Percentiles rank a stretch among this genome's conserved stretches.
phyloP scores from a whole-genome alignment of 2,888 invertebrate species.

The Hybos culiciformis region DNA sequence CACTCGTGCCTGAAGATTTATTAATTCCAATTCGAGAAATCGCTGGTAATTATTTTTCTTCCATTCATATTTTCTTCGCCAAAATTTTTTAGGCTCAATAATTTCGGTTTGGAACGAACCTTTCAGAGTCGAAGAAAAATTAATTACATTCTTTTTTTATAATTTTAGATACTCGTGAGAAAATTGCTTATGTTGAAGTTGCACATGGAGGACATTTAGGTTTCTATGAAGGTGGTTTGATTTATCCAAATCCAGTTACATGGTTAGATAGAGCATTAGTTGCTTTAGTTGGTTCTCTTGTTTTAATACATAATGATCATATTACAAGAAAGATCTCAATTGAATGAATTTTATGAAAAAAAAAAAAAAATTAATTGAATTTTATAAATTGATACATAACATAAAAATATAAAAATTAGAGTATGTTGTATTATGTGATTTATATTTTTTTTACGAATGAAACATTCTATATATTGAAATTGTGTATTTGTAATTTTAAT shows the following conservation, averaged over 20 bases:
- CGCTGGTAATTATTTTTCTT: conserved; percentile 53
- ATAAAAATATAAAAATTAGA: too few species aligned
- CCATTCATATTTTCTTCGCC: background rate
- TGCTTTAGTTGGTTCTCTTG: conserved; percentile 43
- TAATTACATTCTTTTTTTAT: conserved; percentile 8
- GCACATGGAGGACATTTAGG: conserved; percentile 91
- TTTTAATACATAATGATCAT: background rate
- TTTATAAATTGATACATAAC: too few species aligned
- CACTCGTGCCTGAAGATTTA: conserved; percentile 70
- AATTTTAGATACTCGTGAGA: conserved; percentile 46
- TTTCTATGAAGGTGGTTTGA: conserved; percentile 79
- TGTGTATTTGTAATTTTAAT: too few species aligned
- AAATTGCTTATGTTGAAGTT: conserved; percentile 61
- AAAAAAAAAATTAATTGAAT: too few species aligned
- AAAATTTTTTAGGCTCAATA: too few species aligned
- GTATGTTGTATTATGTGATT: too few species aligned
- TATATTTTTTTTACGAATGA: too few species aligned
- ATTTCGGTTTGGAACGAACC: conserved; percentile 37
- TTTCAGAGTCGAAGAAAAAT: conserved; percentile 27
- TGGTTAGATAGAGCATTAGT: conserved; percentile 88
- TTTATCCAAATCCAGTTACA: conserved; percentile 80
- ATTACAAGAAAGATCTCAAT: background rate
- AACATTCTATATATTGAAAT: too few species aligned
- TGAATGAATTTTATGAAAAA: too few species aligned
- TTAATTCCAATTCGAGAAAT: conserved; percentile 56